Conservation (phyloP, 2,888 invertebrate species). For the Ophion obscuratus region DNA sequence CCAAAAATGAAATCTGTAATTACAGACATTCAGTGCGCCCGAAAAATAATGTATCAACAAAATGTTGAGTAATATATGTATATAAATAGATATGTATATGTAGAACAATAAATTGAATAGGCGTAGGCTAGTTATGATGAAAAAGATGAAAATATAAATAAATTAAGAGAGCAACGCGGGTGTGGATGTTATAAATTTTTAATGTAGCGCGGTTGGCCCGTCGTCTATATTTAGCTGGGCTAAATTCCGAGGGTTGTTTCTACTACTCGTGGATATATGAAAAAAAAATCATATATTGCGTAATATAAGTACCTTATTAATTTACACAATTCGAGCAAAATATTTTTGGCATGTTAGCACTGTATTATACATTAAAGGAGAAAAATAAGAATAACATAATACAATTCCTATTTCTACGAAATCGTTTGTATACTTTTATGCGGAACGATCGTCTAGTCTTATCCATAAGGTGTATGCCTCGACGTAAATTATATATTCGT, state of each 20-base stretch:
- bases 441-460: conserved; percentile 57
- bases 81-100: conserved; percentile 64
- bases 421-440: conserved; percentile 70
- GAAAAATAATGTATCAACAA: conserved; percentile 47
- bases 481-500: conserved; percentile 14
- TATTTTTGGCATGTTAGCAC: conserved; percentile 67
- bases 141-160: conserved; percentile 38
- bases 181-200: conserved; percentile 70
- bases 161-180: conserved; percentile 52
- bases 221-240: conserved; percentile 81
- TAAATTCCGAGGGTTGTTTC: conserved; percentile 78
- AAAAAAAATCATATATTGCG: conserved; percentile 35
- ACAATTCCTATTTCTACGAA: conserved; percentile 73
- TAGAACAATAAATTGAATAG: conserved; percentile 56
- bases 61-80: conserved; percentile 61
- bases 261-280: conserved; percentile 70
- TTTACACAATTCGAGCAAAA: conserved; percentile 60
- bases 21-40: conserved; percentile 45
- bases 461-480: background rate
- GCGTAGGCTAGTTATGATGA: conserved; percentile 49
- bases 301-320: conserved; percentile 49
- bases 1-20: conserved; percentile 52
- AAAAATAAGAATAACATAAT: conserved; percentile 19
- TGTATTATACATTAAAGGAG: conserved; percentile 52
- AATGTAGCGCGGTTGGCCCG: conserved; percentile 71